These are phyloP conservation scores for Tonatia bakeri DNA, from an alignment of 2,113 vertebrate species.

Conservation along the genomic window DNA sequence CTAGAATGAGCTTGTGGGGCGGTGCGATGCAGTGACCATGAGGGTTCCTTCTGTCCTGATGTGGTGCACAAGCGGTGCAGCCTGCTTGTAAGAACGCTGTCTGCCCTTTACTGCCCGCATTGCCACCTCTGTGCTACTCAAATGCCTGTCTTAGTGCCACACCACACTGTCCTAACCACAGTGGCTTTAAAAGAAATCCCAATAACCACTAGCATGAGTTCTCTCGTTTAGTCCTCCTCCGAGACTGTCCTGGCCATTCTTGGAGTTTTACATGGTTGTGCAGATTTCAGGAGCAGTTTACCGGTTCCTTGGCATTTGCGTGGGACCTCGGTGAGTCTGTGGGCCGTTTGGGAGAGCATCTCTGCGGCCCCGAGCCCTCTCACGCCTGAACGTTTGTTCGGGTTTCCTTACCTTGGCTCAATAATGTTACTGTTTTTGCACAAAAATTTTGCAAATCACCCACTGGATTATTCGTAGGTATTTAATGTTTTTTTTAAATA, in stretches of 20 bases:
- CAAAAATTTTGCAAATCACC: not conserved
- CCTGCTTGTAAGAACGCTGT: not conserved
- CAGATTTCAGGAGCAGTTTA: not conserved
- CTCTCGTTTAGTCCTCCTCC: not conserved
- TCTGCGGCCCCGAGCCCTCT: not conserved
- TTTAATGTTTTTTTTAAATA: not conserved
- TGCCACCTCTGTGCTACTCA: not conserved
- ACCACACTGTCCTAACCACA: not conserved
- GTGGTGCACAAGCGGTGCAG: not conserved
- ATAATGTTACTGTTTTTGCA: not conserved
- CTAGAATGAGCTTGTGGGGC: not conserved
- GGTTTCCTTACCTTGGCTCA: not conserved
- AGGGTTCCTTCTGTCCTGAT: not conserved
- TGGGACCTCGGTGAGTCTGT: not conserved
- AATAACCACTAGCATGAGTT: not conserved
- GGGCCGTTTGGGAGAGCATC: not conserved
- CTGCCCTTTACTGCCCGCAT: not conserved
- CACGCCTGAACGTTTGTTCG: not conserved
- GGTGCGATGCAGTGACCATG: not conserved
- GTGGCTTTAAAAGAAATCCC: not conserved
- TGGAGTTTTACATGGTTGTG: not conserved
- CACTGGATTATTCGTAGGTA: not conserved
- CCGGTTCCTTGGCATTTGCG: not conserved
- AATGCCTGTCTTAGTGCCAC: not conserved
- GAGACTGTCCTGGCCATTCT: not conserved